phyloP scores from a whole-genome alignment of 2,113 vertebrate species.

The Gymnarchus niloticus region DNA sequence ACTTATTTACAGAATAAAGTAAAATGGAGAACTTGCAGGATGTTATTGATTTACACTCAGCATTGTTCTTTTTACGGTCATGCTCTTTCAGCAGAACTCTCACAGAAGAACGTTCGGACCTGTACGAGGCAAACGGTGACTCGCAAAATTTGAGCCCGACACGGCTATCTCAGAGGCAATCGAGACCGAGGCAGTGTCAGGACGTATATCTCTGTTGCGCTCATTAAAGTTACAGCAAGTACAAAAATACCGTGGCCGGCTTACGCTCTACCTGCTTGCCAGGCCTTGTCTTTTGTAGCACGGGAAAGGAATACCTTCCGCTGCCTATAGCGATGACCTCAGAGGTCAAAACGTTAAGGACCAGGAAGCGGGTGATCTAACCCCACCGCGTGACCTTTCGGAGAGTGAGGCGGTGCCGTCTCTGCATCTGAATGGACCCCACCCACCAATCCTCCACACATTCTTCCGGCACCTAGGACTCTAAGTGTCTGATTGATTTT shows the following conservation, averaged over 20 bases:
- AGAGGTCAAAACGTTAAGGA: slow-evolving; percentile 48
- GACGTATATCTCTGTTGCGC: slow-evolving; percentile 52
- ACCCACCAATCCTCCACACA: background rate
- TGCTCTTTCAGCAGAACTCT: too few species aligned
- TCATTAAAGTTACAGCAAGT: slow-evolving; percentile 63
- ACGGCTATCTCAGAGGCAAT: slow-evolving; percentile 39
- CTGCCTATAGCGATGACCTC: slow-evolving; percentile 34
- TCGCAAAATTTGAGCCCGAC: background rate
- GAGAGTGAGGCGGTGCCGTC: background rate
- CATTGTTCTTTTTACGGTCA: background rate
- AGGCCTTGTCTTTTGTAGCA: slow-evolving; percentile 36
- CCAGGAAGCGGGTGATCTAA: slow-evolving; percentile 42
- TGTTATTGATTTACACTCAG: background rate
- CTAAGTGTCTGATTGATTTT: slow-evolving; percentile 52
- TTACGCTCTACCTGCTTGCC: slow-evolving; percentile 56
- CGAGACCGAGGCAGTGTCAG: slow-evolving; percentile 44
- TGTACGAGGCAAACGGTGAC: background rate
- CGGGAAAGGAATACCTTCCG: slow-evolving; percentile 46
- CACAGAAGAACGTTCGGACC: background rate
- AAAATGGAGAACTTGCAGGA: too few species aligned
- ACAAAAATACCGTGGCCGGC: slow-evolving; percentile 53
- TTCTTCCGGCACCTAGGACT: slow-evolving; percentile 35
- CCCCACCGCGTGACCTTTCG: slow-evolving; percentile 37
- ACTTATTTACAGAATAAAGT: background rate
- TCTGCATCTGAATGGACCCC: background rate